phyloP scores from a whole-genome alignment of 2,797 vertebrate genomes.

The Xiphorhynchus erythropygius region DNA sequence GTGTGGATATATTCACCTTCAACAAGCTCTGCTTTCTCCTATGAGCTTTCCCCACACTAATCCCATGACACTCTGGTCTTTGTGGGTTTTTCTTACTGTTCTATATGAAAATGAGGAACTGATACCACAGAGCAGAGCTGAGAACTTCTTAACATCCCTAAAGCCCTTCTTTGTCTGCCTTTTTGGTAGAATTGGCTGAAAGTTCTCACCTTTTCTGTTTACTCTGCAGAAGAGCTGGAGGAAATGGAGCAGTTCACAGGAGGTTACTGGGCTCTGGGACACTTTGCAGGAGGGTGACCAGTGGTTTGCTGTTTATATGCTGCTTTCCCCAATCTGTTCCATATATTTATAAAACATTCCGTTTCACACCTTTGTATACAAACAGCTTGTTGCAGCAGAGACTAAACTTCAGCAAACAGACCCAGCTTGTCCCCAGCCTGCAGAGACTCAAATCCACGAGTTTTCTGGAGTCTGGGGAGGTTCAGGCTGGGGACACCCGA shows the following conservation, averaged over 20 bases:
- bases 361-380: not conserved
- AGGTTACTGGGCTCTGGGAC: not conserved
- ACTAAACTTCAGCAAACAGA: not conserved
- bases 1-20: not conserved
- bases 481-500: not conserved
- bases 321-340: not conserved
- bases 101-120: not conserved
- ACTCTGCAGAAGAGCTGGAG: not conserved
- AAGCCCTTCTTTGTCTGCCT: not conserved
- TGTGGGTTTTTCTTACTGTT: fast-evolving
- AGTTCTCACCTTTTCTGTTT: not conserved
- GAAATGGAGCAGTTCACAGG: not conserved
- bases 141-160: not conserved
- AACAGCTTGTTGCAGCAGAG: not conserved
- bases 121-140: not conserved
- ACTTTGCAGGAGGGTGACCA: not conserved
- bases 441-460: not conserved
- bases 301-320: not conserved
- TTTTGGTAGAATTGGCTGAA: not conserved
- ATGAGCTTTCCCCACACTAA: not conserved
- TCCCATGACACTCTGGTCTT: not conserved
- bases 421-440: not conserved
- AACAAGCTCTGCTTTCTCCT: not conserved
- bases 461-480: not conserved
- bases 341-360: not conserved